phyloP scores from a whole-genome alignment of 2,888 invertebrate species.

The Abscondita cerata region DNA sequence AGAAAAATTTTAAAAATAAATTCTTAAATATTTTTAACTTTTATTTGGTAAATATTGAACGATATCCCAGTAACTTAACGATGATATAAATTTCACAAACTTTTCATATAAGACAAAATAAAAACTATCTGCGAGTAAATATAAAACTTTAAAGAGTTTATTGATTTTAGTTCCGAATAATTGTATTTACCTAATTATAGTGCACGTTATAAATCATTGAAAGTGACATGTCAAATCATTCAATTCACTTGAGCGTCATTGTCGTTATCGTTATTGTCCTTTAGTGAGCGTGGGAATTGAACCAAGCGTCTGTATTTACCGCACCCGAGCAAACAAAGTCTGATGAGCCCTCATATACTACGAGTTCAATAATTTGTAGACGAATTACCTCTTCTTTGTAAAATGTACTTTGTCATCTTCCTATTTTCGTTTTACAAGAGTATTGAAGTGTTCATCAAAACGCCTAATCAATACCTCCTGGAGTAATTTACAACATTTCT shows the following conservation, averaged over 20 bases:
- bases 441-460: background rate
- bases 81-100: too few species aligned
- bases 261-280: slow-evolving; percentile 31
- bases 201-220: slow-evolving; percentile 28
- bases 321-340: slow-evolving; percentile 35
- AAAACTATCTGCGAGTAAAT: too few species aligned
- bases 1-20: too few species aligned
- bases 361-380: slow-evolving; percentile 36
- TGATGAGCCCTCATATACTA: slow-evolving; percentile 35
- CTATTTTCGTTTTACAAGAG: slow-evolving; percentile 12
- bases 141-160: background rate
- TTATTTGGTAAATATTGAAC: too few species aligned
- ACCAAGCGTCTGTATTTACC: slow-evolving; percentile 34
- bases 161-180: background rate
- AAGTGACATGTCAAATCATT: slow-evolving; percentile 33
- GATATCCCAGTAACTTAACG: too few species aligned
- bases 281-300: slow-evolving; percentile 31
- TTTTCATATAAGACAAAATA: too few species aligned
- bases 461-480: too few species aligned
- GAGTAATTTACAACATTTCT: too few species aligned
- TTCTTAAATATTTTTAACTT: too few species aligned
- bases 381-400: slow-evolving; percentile 30
- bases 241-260: slow-evolving; percentile 18
- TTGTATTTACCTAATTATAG: slow-evolving; percentile 2
- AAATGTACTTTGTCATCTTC: slow-evolving; percentile 28